A percentile compares a stretch with the other conserved stretches of the same genome.
Evolutionary conservation across 2,888 invertebrate genomes (phyloP).

Genomic region (Limnephilus lunatus): DNA sequence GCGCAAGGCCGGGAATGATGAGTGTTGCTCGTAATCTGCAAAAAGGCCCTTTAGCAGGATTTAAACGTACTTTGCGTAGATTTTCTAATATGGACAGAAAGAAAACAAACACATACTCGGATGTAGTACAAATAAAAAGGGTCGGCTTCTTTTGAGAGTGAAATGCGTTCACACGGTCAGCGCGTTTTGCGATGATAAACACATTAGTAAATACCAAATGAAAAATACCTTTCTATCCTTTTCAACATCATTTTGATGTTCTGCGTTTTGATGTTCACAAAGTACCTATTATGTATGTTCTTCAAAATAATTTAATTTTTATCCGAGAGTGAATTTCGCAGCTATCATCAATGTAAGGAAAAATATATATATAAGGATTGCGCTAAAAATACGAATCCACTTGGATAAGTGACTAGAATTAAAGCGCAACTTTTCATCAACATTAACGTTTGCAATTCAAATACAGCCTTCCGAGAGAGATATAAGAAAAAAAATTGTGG

Average conservation of each 20-base stretch:
- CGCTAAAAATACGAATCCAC: background rate
- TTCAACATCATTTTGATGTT: background rate
- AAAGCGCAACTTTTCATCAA: background rate
- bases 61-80: constrained; percentile 43
- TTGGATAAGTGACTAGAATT: background rate
- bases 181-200: background rate
- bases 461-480: background rate
- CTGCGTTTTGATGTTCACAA: background rate
- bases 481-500: background rate
- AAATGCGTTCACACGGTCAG: background rate
- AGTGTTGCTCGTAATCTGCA: constrained; percentile 44
- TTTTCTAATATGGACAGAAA: constrained; percentile 38
- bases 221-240: too few relatives aligned
- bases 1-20: constrained; percentile 44
- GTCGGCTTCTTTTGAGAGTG: constrained; percentile 2
- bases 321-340: background rate
- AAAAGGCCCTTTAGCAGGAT: constrained; percentile 32
- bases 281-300: too few relatives aligned
- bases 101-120: background rate
- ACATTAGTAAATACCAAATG: background rate
- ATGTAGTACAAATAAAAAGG: background rate
- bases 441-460: background rate
- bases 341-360: background rate
- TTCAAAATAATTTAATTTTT: too few relatives aligned
- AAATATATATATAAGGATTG: background rate